Conservation (phyloP, 2,797 vertebrate genomes). For the Gephyroberyx darwinii region DNA sequence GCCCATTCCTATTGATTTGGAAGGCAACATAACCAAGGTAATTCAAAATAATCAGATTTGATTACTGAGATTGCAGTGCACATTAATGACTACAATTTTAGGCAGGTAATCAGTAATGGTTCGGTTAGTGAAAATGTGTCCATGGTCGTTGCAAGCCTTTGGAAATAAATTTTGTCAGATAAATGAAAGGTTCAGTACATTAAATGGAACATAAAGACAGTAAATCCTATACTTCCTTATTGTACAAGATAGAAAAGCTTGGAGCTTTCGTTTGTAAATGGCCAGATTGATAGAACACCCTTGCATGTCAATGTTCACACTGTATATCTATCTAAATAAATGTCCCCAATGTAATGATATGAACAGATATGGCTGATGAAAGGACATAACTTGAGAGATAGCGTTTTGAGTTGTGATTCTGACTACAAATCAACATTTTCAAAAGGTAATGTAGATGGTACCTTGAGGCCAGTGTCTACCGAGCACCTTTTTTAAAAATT, state of each 20-base stretch:
- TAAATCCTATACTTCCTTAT: conserved; percentile 15
- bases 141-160: no score
- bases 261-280: neutral
- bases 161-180: neutral
- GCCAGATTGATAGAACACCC: conserved; percentile 4
- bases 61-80: no score
- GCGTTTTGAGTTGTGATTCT: neutral
- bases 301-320: conserved; percentile 15
- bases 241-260: conserved; percentile 2
- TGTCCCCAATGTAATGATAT: no score
- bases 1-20: neutral
- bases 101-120: neutral
- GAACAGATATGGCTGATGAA: neutral
- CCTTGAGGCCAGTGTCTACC: no score
- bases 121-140: no score
- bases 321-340: conserved; percentile 7
- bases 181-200: neutral
- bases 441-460: no score
- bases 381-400: conserved; percentile 3
- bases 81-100: neutral
- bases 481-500: no score
- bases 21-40: neutral
- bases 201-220: neutral
- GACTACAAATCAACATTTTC: no score
- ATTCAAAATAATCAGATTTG: neutral